Base-by-base conservation (phyloP, 1,140 invertebrate genomes). In the Tetramorium parvispinum region DNA sequence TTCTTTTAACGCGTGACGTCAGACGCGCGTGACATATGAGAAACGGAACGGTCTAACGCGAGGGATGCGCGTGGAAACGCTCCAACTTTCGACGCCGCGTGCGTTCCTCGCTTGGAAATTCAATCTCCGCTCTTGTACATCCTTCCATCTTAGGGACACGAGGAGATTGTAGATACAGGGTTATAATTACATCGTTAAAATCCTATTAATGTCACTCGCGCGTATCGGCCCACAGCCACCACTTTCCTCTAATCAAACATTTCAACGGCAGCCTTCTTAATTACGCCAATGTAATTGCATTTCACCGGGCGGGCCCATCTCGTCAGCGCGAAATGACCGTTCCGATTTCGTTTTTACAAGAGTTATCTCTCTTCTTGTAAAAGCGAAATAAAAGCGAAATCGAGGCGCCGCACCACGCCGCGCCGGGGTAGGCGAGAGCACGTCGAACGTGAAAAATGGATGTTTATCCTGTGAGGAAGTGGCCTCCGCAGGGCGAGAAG, bases 381-480 rank as follows among this genome's bases (percentile, higher is more conserved):
- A 53, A 37, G 18, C 40, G 32, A 32, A 32, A 32, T 40, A 40
- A 53, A 53, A 37, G 18, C 40, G 32, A 32, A 32, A 32, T 32
- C 32, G 32, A 32, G 32, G 32, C 32, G 32, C 32, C 32, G 32
- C 32, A 2, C 27, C 27, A 27, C 27, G 27, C 2, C 27, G 27
- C 27, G 32, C 16, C 18, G 13, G 21, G 46, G 8, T 24, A 32
- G 63, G 21, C 21, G 51, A 18, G 32, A 32, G 49, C 51, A 73
- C 40, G 79, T 82, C 79, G 79, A 82, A 82, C 79, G 66, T 82
- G 79, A 82, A 82, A 82, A 82, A 82, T 82, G 79, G 24, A 82
- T 73, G 53, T 82, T 82, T 57, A 49, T 82, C 79, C 79, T 66
- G n/a, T 37, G 59, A 40, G 40, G 53, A 46, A 66, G 66, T 57